These are phyloP conservation scores for Sphecodes monilicornis DNA, from an alignment of 2,888 invertebrate species.

Conservation along the genomic window DNA sequence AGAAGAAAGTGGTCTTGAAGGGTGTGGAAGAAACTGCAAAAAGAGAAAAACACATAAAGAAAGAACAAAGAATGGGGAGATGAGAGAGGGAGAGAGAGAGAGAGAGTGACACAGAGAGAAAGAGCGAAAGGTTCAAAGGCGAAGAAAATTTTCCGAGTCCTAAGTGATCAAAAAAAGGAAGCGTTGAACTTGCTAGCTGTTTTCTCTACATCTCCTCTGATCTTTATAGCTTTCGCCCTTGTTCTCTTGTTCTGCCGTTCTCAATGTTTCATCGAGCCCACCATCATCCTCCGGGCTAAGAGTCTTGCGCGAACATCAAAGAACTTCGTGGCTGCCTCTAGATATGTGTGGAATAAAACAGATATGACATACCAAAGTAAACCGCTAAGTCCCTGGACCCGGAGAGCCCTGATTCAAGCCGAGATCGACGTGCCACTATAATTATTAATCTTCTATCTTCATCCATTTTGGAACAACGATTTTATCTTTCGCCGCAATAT, in stretches of 20 bases:
- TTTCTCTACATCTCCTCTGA: constrained; percentile 39
- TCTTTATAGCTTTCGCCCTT: constrained; percentile 7
- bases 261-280: constrained; percentile 44
- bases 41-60: neutral
- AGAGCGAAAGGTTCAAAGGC: constrained; percentile 64
- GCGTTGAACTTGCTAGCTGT: constrained; percentile 48
- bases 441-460: constrained; percentile 58
- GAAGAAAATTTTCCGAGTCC: constrained; percentile 68
- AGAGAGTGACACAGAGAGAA: neutral
- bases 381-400: constrained; percentile 59
- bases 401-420: constrained; percentile 63
- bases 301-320: constrained; percentile 73
- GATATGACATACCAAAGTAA: constrained; percentile 68
- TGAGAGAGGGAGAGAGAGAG: neutral
- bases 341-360: constrained; percentile 60
- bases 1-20: constrained; percentile 34
- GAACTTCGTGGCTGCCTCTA: constrained; percentile 53
- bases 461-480: constrained; percentile 14
- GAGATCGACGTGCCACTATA: constrained; percentile 61
- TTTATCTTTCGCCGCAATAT: constrained; percentile 21
- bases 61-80: constrained; percentile 31
- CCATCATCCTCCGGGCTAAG: constrained; percentile 63
- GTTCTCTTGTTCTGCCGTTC: constrained; percentile 28
- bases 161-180: constrained; percentile 73
- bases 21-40: constrained; percentile 9